These are phyloP conservation scores for Malurus elegans DNA, from an alignment of 2,113 vertebrate species.

Conservation along the genomic window DNA sequence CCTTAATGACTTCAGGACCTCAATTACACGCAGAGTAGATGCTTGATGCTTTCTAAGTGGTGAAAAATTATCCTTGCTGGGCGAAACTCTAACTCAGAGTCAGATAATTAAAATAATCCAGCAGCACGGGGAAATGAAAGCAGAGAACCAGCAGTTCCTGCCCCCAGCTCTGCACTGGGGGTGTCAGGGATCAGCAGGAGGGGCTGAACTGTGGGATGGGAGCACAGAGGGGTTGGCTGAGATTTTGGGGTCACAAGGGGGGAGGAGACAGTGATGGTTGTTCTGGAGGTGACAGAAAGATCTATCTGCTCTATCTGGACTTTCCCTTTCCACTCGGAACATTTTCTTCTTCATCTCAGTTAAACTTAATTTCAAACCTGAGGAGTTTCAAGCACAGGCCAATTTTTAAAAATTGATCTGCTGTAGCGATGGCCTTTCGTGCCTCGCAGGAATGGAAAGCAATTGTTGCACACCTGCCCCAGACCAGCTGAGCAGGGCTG, in stretches of 20 bases:
- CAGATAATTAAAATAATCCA: neutral
- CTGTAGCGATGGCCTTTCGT: neutral
- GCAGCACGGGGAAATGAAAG: neutral
- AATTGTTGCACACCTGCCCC: neutral
- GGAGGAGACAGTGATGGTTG: neutral
- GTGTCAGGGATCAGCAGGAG: neutral
- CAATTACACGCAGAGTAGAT: neutral
- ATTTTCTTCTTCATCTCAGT: neutral
- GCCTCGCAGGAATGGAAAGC: neutral
- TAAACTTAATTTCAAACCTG: slow-evolving; percentile 5
- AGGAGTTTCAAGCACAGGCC: neutral
- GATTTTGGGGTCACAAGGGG: neutral
- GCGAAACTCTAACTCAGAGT: neutral
- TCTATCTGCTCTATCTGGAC: neutral
- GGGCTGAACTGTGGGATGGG: neutral
- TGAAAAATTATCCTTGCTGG: slow-evolving; percentile 9
- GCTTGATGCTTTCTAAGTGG: neutral
- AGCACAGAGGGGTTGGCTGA: neutral
- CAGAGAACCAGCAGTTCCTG: neutral
- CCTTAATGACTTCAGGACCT: neutral
- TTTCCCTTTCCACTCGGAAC: neutral
- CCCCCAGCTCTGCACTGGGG: neutral
- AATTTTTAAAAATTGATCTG: neutral
- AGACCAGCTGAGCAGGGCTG: neutral
- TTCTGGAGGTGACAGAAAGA: neutral